Base-by-base conservation (phyloP, 2,113 vertebrate species). In the Arizona elegans region DNA sequence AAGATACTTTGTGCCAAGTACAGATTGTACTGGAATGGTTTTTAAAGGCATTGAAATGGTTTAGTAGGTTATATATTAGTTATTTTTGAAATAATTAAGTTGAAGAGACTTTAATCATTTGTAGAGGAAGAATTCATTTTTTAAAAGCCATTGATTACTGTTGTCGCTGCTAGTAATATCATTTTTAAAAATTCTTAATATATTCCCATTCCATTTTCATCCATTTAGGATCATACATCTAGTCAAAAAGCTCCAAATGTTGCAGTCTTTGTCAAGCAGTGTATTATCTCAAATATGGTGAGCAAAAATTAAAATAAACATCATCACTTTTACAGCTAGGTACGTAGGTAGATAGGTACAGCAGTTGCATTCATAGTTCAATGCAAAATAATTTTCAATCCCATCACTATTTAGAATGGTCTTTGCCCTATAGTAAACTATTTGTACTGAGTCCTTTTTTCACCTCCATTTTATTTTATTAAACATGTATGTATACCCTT, bases 201-300 rank as follows among this genome's bases (percentile, higher is more conserved):
- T 88, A 88, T 91, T 47, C 43, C 8, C 29, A 33, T 62, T 86
- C 52, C 75, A 75, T 53, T 89, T 38, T 50, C 50, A 93, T 86
- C 75, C 52, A 93, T 53, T 87, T 59, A 93, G 87, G 29, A 17
- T 91, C 56, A 91, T 87, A 86, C 56, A 75, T 86, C 43, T 87
- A 65, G 52, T 88, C 38, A 91, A 59, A 38, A 53, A 88, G 55
- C 5, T 87, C 38, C n/a, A 8, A 59, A 47, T 50, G 13, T 52
- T 59, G 29, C 55, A 62, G 86, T 10, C 86, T 11, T 24, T 21
- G 24, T 88, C 15, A n/a, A 90, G 87, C 86, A 15, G 59, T 52
- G 3, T 10, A n/a, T 70, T 55, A 91, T 88, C 33, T 38, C 33
- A 81, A 81, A 19, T 38, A 81, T 38, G 8, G 70, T 38, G 70